These are phyloP conservation scores for Stomatorhinus walkeri DNA, from an alignment of 2,797 vertebrate genomes.

Conservation along the genomic window DNA sequence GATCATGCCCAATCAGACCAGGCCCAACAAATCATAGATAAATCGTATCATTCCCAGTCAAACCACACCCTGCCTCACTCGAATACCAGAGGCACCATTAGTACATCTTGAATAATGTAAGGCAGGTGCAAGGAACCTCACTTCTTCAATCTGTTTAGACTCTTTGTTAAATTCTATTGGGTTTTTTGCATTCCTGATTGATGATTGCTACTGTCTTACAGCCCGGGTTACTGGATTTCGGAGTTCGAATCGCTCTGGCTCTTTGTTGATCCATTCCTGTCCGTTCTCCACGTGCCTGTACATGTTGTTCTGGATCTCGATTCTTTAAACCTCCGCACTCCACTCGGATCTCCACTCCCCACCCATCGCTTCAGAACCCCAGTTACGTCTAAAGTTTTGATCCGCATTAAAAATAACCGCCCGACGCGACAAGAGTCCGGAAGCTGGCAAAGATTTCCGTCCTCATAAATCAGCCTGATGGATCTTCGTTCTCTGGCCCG, in stretches of 20 bases:
- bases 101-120: not conserved
- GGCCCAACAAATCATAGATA: not conserved
- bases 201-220: not conserved
- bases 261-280: not conserved
- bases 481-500: not conserved
- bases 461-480: slow-evolving; percentile 3
- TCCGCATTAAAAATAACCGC: not conserved
- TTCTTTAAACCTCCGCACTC: not conserved
- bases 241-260: not conserved
- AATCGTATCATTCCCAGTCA: not conserved
- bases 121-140: not conserved
- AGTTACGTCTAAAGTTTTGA: not conserved
- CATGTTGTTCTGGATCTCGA: not conserved
- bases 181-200: not conserved
- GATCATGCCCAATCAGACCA: not conserved
- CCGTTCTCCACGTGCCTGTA: not conserved
- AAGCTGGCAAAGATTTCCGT: not conserved
- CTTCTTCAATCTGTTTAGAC: not conserved
- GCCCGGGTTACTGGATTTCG: not conserved
- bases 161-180: not conserved
- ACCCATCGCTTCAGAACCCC: not conserved
- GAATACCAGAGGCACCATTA: not conserved
- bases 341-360: not conserved
- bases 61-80: not conserved
- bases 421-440: not conserved